Evolutionary conservation across 2,113 vertebrate species (phyloP), one percentile per base, ranked within the genome.

Genomic region (Heterocephalus glaber): DNA sequence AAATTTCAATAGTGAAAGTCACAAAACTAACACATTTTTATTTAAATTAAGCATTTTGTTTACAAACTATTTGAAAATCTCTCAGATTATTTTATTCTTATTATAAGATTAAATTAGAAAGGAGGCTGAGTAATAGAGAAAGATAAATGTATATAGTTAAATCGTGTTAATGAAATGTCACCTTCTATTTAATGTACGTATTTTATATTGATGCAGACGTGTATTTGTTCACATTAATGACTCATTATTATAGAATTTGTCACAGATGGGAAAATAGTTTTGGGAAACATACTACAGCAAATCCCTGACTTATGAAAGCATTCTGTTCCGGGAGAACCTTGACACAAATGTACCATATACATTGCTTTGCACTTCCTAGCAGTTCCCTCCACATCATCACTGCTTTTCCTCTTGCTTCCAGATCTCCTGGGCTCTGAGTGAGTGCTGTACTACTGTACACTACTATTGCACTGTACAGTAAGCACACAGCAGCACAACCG

Each of bases 11-110:
- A 20, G 0, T 22, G 13, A 96, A 96, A 58, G 56, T 60, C 47
- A 93, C 8, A 24, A 96, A 80, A 38, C 8, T 4, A 84, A 92
- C 93, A 89, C 84, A 88, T 38, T 52, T 63, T 47, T 68, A 24
- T 82, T 87, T 76, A 61, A 68, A 60, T 70, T 38, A 54, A 49
- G 5, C 19, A 44, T 9, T 1, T 30, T 56, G 3, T 63, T 61
- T 86, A 44, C 47, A 86, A 70, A 41, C 5, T n/a, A 22, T 77
- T 77, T 89, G 11, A 65, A 84, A 84, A 79, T 89, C 20, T 70
- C 22, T 6, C 44, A 44, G 44, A 68, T 58, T 38, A 33, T 47
- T 85, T 86, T 80, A 1, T 52, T 70, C 17, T 44, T 28, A 58
- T 58, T 86, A 20, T 54, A 13, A 74, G 20, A 5, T 38, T 47